These are phyloP conservation scores for Coelogynopora nodosa DNA, from an alignment of 2,888 invertebrate genomes.

Conservation along the genomic window DNA sequence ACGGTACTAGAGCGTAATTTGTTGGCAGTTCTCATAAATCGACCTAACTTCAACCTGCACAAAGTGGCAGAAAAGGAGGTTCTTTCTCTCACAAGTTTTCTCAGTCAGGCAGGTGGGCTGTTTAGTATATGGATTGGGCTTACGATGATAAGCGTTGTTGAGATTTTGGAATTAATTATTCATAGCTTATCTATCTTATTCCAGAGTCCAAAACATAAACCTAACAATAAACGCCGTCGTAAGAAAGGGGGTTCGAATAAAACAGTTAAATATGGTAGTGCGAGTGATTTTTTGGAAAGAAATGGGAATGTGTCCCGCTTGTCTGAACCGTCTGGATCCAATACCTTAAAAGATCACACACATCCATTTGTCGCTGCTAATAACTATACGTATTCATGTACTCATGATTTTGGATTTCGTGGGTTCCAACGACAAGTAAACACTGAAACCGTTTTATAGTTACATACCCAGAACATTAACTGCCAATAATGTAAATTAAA, in stretches of 20 bases:
- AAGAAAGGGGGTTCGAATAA: background rate
- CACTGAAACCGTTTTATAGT: background rate
- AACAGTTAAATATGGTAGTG: background rate
- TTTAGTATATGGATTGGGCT: slow-evolving; percentile 45
- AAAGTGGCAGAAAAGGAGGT: slow-evolving; percentile 46
- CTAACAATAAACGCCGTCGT: background rate
- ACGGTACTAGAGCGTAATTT: slow-evolving; percentile 43
- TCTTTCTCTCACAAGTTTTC: slow-evolving; percentile 45
- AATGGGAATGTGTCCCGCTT: background rate
- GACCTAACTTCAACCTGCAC: slow-evolving; percentile 45
- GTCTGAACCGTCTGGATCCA: background rate
- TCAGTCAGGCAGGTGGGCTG: slow-evolving; percentile 45
- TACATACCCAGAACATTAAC: background rate
- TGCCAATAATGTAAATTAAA: too few species aligned
- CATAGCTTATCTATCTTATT: slow-evolving; percentile 34
- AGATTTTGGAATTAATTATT: slow-evolving; percentile 44
- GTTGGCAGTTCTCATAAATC: slow-evolving; percentile 37
- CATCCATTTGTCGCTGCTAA: background rate
- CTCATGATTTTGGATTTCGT: background rate
- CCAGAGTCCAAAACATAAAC: background rate
- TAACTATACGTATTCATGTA: background rate
- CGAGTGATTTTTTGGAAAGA: background rate
- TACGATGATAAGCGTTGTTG: slow-evolving; percentile 45
- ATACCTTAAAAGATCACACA: background rate
- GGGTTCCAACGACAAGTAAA: background rate